Conservation (phyloP, 1,140 invertebrate genomes). For the Oncopodura yosiiana region DNA sequence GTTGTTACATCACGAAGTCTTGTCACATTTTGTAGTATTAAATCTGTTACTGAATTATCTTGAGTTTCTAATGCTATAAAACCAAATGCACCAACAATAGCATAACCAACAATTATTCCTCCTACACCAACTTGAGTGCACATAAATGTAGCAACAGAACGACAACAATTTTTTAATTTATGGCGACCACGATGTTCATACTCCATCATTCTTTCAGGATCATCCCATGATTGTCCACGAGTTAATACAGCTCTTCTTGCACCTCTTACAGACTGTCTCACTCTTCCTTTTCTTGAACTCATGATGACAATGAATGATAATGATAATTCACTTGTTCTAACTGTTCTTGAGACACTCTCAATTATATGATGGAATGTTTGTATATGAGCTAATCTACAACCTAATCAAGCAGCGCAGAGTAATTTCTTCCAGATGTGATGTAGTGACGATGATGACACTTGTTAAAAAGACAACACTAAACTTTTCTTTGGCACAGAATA, state of each 20-base stretch:
- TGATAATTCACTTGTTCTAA: background rate
- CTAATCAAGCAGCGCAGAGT: no score
- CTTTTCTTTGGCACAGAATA: constrained; percentile 2
- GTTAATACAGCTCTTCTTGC: constrained; percentile 46
- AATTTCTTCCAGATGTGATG: no score
- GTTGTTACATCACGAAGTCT: constrained; percentile 47
- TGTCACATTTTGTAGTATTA: constrained; percentile 32
- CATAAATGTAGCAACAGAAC: constrained; percentile 79
- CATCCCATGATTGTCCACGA: constrained; percentile 20
- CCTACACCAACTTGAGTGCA: constrained; percentile 90
- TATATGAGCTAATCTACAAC: no score
- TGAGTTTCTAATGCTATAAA: constrained; percentile 77
- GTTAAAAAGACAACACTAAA: constrained; percentile 4
- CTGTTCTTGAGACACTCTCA: background rate
- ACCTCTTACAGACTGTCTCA: constrained; percentile 44
- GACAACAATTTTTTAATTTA: constrained; percentile 59
- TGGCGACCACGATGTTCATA: constrained; percentile 19
- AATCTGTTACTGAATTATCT: constrained; percentile 49
- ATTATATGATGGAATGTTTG: background rate
- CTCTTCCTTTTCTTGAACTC: constrained; percentile 18
- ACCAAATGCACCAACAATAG: constrained; percentile 83
- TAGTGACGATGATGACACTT: background rate
- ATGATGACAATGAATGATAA: constrained; percentile 4
- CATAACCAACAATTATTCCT: constrained; percentile 85
- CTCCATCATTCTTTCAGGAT: constrained; percentile 25